A percentile compares a stretch with the other conserved stretches of the same genome.
These are phyloP conservation scores for Archegozetes longisetosus DNA, from an alignment of 1,140 invertebrate species.

Conservation along the genomic window DNA sequence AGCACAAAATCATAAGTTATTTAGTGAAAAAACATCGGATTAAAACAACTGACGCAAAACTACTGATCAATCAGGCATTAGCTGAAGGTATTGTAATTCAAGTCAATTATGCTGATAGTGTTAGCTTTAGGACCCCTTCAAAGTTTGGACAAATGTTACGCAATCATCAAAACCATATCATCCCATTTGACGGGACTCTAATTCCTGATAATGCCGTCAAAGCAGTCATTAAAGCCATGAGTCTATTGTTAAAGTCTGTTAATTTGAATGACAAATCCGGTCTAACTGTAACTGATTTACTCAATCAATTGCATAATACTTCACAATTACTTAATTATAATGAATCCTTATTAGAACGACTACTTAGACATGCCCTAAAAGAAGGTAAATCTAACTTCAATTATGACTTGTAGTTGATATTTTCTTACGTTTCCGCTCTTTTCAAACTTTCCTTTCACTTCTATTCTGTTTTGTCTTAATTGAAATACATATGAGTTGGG, in stretches of 20 bases:
- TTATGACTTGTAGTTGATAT: background rate
- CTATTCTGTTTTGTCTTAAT: background rate
- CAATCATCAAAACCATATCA: background rate
- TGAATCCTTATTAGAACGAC: too few species aligned
- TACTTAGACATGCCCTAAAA: background rate
- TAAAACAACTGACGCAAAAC: background rate
- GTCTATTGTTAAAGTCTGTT: background rate
- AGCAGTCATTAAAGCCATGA: background rate
- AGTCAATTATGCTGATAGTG: background rate
- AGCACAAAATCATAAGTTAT: background rate
- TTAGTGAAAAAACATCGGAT: background rate
- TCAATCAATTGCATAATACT: background rate
- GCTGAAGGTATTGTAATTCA: background rate
- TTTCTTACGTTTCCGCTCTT: background rate
- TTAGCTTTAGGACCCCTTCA: background rate
- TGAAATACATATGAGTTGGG: too few species aligned
- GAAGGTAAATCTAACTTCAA: background rate
- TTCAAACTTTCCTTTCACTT: background rate
- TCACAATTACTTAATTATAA: constrained; percentile 4
- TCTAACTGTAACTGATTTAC: background rate
- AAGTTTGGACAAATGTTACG: constrained; percentile 6
- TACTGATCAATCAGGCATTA: background rate
- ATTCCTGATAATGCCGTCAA: background rate
- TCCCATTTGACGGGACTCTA: background rate
- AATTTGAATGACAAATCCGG: background rate